These are phyloP conservation scores for Hofmannophila pseudospretella DNA, from an alignment of 2,888 invertebrate species.

Conservation along the genomic window DNA sequence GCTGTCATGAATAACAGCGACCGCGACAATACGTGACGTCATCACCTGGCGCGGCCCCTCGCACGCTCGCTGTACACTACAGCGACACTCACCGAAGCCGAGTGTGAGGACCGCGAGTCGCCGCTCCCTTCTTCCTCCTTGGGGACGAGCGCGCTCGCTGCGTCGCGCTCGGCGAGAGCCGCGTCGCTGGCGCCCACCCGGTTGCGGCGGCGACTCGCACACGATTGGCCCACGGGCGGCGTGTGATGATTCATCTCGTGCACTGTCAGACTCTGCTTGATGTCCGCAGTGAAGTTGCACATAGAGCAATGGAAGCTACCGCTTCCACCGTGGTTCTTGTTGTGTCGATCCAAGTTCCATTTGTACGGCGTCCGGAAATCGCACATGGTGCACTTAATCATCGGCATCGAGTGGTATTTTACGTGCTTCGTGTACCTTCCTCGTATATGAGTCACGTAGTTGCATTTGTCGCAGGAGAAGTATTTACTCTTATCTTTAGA, in stretches of 20 bases:
- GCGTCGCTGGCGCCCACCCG: slow-evolving; percentile 86
- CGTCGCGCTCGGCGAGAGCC: slow-evolving; percentile 44
- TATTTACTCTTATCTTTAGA: slow-evolving; percentile 87
- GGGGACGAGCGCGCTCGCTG: slow-evolving; percentile 42
- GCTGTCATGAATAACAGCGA: slow-evolving; percentile 30
- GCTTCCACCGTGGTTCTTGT: slow-evolving; percentile 92
- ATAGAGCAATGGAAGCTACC: slow-evolving; percentile 91
- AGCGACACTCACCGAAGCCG: slow-evolving; percentile 62
- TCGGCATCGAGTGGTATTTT: slow-evolving; percentile 95
- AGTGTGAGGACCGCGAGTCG: slow-evolving; percentile 66
- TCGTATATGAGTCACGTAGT: slow-evolving; percentile 93
- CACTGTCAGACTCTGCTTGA: slow-evolving; percentile 93
- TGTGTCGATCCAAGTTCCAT: slow-evolving; percentile 96
- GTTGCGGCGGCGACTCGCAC: slow-evolving; percentile 79
- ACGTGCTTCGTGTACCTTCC: slow-evolving; percentile 95
- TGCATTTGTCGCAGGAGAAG: slow-evolving; percentile 93
- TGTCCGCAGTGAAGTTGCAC: slow-evolving; percentile 94
- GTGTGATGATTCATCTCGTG: slow-evolving; percentile 95
- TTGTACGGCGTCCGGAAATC: slow-evolving; percentile 95
- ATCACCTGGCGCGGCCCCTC: slow-evolving; percentile 50
- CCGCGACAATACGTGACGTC: slow-evolving; percentile 43
- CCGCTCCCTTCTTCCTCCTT: slow-evolving; percentile 73
- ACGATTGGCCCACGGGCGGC: slow-evolving; percentile 85
- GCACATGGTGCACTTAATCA: slow-evolving; percentile 95
- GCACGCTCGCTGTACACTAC: slow-evolving; percentile 23